Evolutionary conservation across 1,140 invertebrate species (phyloP).

Genomic region (Paraescarpia echinospica): DNA sequence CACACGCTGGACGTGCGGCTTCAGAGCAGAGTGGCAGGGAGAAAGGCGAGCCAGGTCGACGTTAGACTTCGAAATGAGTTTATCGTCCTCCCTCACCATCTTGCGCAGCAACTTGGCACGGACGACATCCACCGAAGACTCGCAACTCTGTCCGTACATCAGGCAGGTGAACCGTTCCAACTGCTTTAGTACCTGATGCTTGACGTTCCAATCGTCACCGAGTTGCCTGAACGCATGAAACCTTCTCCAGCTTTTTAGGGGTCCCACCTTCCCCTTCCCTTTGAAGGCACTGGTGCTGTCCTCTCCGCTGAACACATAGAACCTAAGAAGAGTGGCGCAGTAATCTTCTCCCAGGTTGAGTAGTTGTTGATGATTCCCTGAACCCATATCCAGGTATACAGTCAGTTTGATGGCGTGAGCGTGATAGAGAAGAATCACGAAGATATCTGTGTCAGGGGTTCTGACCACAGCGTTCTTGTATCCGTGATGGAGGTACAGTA

Average conservation of each 20-base stretch:
- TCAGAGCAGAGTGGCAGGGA: neutral
- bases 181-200: neutral
- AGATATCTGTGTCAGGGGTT: conserved; percentile 15
- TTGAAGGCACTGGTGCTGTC: neutral
- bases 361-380: neutral
- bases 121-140: neutral
- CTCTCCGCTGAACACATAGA: neutral
- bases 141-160: neutral
- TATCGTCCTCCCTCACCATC: neutral
- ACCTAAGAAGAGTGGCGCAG: neutral
- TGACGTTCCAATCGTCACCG: neutral
- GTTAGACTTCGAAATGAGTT: neutral
- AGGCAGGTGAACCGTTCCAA: conserved; percentile 7
- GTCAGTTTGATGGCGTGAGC: neutral
- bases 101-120: neutral
- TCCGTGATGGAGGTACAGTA: neutral
- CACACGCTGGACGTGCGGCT: neutral
- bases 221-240: neutral
- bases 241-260: neutral
- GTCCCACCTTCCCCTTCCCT: neutral
- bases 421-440: neutral
- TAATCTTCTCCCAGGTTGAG: neutral
- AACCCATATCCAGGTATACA: neutral
- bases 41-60: neutral
- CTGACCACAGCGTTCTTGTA: conserved; percentile 6